Evolutionary conservation across 1,140 invertebrate genomes (phyloP).

Genomic region (Popillia japonica): DNA sequence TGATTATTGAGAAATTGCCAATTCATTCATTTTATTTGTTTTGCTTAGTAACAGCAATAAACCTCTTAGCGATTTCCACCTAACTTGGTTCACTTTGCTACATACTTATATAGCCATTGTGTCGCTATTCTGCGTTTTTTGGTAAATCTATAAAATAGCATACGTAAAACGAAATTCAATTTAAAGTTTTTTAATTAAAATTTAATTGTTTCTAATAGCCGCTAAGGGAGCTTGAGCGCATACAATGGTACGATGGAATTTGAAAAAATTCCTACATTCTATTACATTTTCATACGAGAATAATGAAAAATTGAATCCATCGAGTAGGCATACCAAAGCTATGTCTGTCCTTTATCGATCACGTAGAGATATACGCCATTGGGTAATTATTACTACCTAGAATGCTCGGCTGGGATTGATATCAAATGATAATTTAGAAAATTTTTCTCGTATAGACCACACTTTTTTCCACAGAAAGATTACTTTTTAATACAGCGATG

Average conservation of each 20-base stretch:
- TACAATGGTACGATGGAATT: background rate
- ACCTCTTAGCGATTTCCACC: no score
- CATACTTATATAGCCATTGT: no score
- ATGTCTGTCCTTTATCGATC: slow-evolving; percentile 46
- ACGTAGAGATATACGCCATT: slow-evolving; percentile 47
- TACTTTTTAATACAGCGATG: slow-evolving; percentile 31
- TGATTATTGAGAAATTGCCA: no score
- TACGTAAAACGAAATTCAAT: background rate
- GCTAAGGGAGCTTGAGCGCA: background rate
- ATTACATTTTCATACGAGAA: background rate
- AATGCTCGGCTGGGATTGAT: slow-evolving; percentile 45
- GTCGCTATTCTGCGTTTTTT: background rate
- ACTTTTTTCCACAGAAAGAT: background rate
- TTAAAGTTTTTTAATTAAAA: slow-evolving; percentile 29
- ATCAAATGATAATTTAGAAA: slow-evolving; percentile 49
- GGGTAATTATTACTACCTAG: slow-evolving; percentile 54
- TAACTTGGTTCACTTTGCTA: no score
- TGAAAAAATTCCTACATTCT: background rate
- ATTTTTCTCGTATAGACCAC: slow-evolving; percentile 40
- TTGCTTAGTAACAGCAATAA: no score
- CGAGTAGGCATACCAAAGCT: background rate
- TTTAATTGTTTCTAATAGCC: background rate
- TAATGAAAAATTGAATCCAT: slow-evolving; percentile 7
- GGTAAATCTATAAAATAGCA: background rate
- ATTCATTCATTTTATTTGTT: no score